Conservation (phyloP, 2,888 invertebrate genomes). For the Plemyria rubiginata region DNA sequence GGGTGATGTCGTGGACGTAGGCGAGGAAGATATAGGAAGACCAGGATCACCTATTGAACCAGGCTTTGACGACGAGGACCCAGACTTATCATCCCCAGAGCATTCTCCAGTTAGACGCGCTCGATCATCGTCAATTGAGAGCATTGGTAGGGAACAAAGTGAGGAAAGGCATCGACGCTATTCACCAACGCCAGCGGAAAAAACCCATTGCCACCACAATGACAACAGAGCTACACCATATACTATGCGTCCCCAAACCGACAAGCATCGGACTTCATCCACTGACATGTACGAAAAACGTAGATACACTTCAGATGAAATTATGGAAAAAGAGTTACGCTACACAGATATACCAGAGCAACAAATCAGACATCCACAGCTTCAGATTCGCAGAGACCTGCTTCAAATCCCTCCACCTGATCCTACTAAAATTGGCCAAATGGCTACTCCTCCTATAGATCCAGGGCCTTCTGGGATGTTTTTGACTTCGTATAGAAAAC, state of each 20-base stretch:
- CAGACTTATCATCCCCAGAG: conserved; percentile 85
- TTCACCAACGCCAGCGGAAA: conserved; percentile 78
- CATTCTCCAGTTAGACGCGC: conserved; percentile 86
- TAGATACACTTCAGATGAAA: conserved; percentile 76
- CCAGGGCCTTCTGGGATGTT: conserved; percentile 77
- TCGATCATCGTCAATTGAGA: conserved; percentile 80
- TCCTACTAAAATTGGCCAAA: conserved; percentile 67
- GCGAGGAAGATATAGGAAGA: conserved; percentile 86
- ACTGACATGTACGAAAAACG: conserved; percentile 75
- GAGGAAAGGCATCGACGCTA: conserved; percentile 70
- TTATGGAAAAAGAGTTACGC: conserved; percentile 78
- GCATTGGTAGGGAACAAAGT: conserved; percentile 76
- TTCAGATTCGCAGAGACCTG: conserved; percentile 92
- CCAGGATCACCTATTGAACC: conserved; percentile 83
- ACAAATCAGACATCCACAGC: conserved; percentile 81
- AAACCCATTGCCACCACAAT: conserved; percentile 89
- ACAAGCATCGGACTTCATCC: conserved; percentile 68
- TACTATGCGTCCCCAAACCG: conserved; percentile 90
- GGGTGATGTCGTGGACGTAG: conserved; percentile 89
- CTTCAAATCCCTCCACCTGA: conserved; percentile 83
- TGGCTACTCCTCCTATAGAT: conserved; percentile 76
- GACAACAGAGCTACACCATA: conserved; percentile 85
- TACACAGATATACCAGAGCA: conserved; percentile 78
- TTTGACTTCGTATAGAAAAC: conserved; percentile 83
- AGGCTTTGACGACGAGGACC: conserved; percentile 82